A percentile compares a stretch with the other conserved stretches of the same genome.
Conservation (phyloP, 2,113 vertebrate genomes). For the Castor canadensis region DNA sequence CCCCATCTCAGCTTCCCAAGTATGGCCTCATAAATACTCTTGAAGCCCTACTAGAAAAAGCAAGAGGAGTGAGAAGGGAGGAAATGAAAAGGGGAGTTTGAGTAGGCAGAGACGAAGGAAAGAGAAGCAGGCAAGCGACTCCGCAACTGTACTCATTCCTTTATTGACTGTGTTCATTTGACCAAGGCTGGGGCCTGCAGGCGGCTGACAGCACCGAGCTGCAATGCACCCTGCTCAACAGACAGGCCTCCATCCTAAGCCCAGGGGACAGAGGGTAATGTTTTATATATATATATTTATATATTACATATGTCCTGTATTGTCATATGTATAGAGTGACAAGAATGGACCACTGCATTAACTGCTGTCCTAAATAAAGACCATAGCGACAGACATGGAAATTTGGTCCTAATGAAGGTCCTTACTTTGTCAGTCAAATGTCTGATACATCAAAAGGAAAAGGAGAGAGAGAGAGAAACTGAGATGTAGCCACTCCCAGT, state of each 20-base stretch:
- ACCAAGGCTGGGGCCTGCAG: constrained; percentile 60
- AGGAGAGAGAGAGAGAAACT: constrained; percentile 50
- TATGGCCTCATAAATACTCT: no score
- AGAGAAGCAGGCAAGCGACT: constrained; percentile 43
- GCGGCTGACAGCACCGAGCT: constrained; percentile 61
- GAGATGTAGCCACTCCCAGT: not conserved
- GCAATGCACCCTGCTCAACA: constrained; percentile 68
- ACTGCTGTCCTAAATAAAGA: constrained; percentile 81
- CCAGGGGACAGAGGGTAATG: constrained; percentile 63
- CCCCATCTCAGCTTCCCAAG: no score
- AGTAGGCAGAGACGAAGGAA: not conserved
- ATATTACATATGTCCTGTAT: constrained; percentile 86
- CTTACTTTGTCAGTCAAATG: constrained; percentile 74
- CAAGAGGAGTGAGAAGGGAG: not conserved
- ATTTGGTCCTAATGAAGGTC: constrained; percentile 86
- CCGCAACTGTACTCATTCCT: constrained; percentile 83
- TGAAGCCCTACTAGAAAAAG: not conserved
- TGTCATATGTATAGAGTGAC: constrained; percentile 83
- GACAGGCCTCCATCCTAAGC: constrained; percentile 78
- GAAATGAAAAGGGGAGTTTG: not conserved
- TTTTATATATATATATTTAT: constrained; percentile 84
- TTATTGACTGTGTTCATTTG: constrained; percentile 80
- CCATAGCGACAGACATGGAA: constrained; percentile 83
- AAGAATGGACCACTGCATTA: constrained; percentile 80
- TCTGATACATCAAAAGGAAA: constrained; percentile 65